Percentiles rank a stretch among this genome's conserved stretches.
Conservation (phyloP, 1,140 invertebrate species). For the Dryas iulia region DNA sequence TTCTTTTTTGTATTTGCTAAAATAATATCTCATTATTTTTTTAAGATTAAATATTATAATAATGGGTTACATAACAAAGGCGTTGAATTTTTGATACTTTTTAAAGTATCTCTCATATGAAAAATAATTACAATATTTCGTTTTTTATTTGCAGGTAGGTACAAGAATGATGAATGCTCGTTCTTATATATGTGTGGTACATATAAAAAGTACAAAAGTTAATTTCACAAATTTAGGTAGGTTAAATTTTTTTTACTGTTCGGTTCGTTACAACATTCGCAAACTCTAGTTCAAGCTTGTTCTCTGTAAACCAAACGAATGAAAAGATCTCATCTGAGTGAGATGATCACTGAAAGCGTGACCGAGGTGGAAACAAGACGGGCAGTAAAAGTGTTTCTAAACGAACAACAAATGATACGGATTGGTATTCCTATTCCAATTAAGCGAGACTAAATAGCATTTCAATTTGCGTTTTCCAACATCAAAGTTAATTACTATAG, state of each 20-base stretch:
- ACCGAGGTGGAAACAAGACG: slow-evolving; percentile 36
- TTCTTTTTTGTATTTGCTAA: background rate
- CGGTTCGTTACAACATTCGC: background rate
- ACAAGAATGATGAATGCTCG: too few species aligned
- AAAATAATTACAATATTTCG: too few species aligned
- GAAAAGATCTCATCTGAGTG: slow-evolving; percentile 6
- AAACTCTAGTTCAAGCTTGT: background rate
- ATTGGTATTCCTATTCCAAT: slow-evolving; percentile 18
- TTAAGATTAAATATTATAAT: background rate
- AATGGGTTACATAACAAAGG: background rate
- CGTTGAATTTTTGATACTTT: too few species aligned
- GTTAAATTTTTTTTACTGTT: background rate
- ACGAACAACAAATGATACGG: slow-evolving; percentile 21
- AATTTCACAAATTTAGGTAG: background rate
- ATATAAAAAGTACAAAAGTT: background rate
- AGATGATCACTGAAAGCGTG: slow-evolving; percentile 51
- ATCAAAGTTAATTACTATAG: background rate
- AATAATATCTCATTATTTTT: too few species aligned
- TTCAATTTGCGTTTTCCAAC: slow-evolving; percentile 2
- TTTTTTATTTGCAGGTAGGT: too few species aligned
- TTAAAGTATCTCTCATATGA: too few species aligned
- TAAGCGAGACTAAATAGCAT: slow-evolving; percentile 25
- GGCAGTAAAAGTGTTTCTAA: slow-evolving; percentile 61
- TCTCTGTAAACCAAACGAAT: background rate
- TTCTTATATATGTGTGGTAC: background rate